These are phyloP conservation scores for Brenthis ino DNA, from an alignment of 2,888 invertebrate genomes.

Conservation along the genomic window DNA sequence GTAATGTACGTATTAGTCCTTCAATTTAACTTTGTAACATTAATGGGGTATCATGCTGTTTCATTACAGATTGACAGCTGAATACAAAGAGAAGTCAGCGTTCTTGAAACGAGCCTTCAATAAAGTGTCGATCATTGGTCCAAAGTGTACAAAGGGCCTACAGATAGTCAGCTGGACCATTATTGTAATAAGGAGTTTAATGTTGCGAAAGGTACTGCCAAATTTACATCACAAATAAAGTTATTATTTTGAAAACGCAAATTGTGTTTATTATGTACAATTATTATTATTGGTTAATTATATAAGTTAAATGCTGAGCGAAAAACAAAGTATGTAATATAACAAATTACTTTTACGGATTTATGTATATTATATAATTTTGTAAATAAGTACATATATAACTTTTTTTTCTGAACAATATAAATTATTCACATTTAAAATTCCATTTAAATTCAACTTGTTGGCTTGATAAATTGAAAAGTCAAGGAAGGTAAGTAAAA, in stretches of 20 bases:
- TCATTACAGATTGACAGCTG: slow-evolving; percentile 17
- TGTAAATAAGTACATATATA: no score
- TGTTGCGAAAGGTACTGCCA: background rate
- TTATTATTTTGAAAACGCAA: no score
- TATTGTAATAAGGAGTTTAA: background rate
- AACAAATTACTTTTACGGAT: no score
- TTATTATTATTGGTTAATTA: no score
- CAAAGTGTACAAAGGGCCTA: background rate
- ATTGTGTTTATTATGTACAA: no score
- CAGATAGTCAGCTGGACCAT: slow-evolving; percentile 3
- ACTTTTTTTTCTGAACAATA: no score
- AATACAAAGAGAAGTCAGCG: slow-evolving; percentile 21
- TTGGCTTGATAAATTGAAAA: slow-evolving; percentile 12
- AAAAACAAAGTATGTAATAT: no score
- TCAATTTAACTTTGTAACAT: slow-evolving; percentile 7
- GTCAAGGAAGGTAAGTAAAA: slow-evolving; percentile 39
- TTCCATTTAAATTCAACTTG: slow-evolving; percentile 1
- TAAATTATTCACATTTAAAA: slow-evolving; percentile 2
- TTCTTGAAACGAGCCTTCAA: slow-evolving; percentile 19
- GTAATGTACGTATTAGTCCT: slow-evolving; percentile 13
- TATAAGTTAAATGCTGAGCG: no score
- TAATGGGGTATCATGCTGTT: slow-evolving; percentile 16
- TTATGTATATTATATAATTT: no score
- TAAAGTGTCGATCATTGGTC: slow-evolving; percentile 16
- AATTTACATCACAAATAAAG: background rate